Evolutionary conservation across 2,888 invertebrate genomes (phyloP).

Genomic region (Andrena haemorrhoa): DNA sequence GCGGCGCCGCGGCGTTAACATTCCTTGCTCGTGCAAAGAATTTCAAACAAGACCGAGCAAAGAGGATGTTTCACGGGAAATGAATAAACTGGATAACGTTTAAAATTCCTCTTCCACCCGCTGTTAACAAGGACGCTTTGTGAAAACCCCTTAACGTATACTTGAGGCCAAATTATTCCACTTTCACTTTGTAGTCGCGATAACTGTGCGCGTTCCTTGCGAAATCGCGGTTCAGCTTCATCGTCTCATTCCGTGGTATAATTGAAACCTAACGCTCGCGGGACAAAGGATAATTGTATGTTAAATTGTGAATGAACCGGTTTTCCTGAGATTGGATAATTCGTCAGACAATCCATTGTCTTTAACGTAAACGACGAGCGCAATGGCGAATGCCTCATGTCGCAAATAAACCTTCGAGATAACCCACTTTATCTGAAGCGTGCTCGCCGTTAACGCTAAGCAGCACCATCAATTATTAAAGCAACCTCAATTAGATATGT

Average conservation of each 20-base stretch:
- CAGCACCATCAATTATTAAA: no score
- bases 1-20: background rate
- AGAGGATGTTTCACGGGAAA: slow-evolving; percentile 20
- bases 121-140: slow-evolving; percentile 39
- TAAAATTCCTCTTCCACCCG: slow-evolving; percentile 21
- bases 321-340: slow-evolving; percentile 19
- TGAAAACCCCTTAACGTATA: slow-evolving; percentile 35
- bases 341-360: slow-evolving; percentile 3
- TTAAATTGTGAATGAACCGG: slow-evolving; percentile 19
- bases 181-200: slow-evolving; percentile 40
- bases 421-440: no score
- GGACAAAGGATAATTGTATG: slow-evolving; percentile 40
- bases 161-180: slow-evolving; percentile 42
- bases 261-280: slow-evolving; percentile 40
- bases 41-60: slow-evolving; percentile 21
- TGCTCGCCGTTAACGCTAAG: no score
- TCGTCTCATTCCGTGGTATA: slow-evolving; percentile 26
- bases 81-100: slow-evolving; percentile 47
- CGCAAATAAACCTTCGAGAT: no score
- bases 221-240: slow-evolving; percentile 24
- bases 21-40: background rate
- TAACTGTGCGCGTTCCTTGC: slow-evolving; percentile 10
- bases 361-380: slow-evolving; percentile 1
- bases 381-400: background rate
- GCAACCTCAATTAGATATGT: no score